Evolutionary conservation across 2,113 vertebrate species (phyloP), one percentile per base, ranked within the genome.

Genomic region (Seriola quinqueradiata): DNA sequence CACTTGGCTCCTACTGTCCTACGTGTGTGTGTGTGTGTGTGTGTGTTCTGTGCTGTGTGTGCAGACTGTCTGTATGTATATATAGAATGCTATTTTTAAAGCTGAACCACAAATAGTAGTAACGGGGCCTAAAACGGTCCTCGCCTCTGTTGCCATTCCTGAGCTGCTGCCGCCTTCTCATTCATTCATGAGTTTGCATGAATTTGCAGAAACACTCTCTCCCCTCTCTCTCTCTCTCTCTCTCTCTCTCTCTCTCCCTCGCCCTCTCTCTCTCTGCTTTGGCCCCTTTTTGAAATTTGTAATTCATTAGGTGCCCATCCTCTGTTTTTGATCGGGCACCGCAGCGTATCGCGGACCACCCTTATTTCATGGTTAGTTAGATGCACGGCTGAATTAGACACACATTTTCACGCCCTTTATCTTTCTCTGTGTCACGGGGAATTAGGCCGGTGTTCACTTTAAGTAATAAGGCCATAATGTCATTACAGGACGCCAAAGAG

Each of bases 81-180:
- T 93, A 93, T 88, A 94, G 93, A 89, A 16, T 0, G 75, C 91
- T 95, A 95, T 95, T 94, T 95, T 95, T 94, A 94, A 86, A 83
- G 84, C 87, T 44, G 75, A 89, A 89, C 89, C 79, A 46, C 90
- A 89, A 94, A 94, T 95, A 93, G 92, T 90, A 88, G 87, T 89
- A 93, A 91, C 69, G 61, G 65, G 85, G 90, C 90, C 93, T 94
- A 92, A 95, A 95, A 92, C 88, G 16, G 92, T 87, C 84, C 16
- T 86, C 38, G 79, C 80, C 83, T 91, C 89, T 90, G 89, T 89
- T 91, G 82, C 90, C 88, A 83, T 91, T 93, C 36, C 89, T 32
- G 81, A 52, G 70, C 83, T 61, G 70, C 67, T 58, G 72, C 76
- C 36, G 57, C 87, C 84, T 89, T 84, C 90, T 90, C 89, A 83